These are phyloP conservation scores for Trichacis sp. DNA, from an alignment of 2,888 invertebrate species.

Conservation along the genomic window DNA sequence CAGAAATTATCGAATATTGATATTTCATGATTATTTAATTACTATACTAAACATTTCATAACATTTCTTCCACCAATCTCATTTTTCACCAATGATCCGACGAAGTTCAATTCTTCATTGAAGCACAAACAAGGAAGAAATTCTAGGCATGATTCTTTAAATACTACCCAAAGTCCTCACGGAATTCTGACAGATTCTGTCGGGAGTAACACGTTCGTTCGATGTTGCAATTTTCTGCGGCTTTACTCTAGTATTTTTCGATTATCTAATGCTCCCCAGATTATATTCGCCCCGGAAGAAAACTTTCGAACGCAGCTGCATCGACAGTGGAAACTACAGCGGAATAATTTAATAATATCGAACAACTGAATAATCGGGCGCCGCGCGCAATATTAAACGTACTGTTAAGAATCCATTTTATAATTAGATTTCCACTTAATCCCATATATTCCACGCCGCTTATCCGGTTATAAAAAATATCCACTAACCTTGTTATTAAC, in stretches of 20 bases:
- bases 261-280: background rate
- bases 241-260: background rate
- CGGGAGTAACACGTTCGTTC: background rate
- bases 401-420: conserved; percentile 1
- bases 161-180: too few relatives aligned
- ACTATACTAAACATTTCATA: too few relatives aligned
- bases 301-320: background rate
- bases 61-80: too few relatives aligned
- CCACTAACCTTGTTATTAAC: background rate
- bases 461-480: background rate
- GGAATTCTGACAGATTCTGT: too few relatives aligned
- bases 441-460: background rate
- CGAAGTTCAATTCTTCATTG: too few relatives aligned
- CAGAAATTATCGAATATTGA: too few relatives aligned
- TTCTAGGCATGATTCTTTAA: too few relatives aligned
- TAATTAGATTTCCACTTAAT: conserved; percentile 5
- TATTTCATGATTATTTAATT: too few relatives aligned
- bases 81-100: too few relatives aligned
- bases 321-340: background rate
- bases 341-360: conserved; percentile 1
- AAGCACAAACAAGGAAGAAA: too few relatives aligned
- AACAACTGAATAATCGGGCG: background rate
- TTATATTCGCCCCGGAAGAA: background rate
- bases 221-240: background rate
- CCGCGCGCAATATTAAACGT: background rate